Evolutionary conservation across 2,888 invertebrate genomes (phyloP), one percentile per base, ranked within the genome.

Genomic region (Scrobipalpa atriplicella): DNA sequence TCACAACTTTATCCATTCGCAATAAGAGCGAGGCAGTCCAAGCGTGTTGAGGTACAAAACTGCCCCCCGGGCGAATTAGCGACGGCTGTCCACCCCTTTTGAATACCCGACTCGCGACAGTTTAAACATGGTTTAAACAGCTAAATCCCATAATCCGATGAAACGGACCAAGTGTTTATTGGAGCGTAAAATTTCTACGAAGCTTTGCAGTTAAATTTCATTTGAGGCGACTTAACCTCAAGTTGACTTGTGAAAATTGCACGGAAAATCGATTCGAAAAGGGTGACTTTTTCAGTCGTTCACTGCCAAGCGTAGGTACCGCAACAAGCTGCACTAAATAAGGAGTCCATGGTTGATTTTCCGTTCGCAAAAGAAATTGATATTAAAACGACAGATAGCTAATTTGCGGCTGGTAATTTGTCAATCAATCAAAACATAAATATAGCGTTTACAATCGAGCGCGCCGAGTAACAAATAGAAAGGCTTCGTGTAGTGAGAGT

Each of bases 141-240:
- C 81, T 81, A 85, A 89, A 88, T 86, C 86, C 82, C 81, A 83
- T 90, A 90, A 91, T 90, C 89, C 87, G 83, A 90, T 90, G 80
- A 89, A 82, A 79, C 82, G 78, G 79, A 79, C 77, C 79, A 75
- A 77, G 75, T 79, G 83, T 79, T 79, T 82, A 80, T 72, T 79
- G 76, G 74, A 80, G 81, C 81, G 81, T 76, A 72, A 80, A 83
- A 79, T 79, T 36, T 66, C 64, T 64, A 67, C 64, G 8, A 64
- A 43, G 51, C 29, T 21, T 67, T 70, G 65, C 66, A 71, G 66
- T 39, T n/a, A 51, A 64, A 61, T 64, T 61, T 29, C 51, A 66
- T 66, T 65, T 56, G 36, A 56, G 29, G 8, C 18, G 29, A 56
- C 10, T 56, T 65, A 56, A 43, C 19, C 18, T 16, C 5, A 29